Percentiles rank a stretch among this genome's conserved stretches.
phyloP scores from a whole-genome alignment of 2,797 vertebrate genomes.

The Cottoperca gobio region DNA sequence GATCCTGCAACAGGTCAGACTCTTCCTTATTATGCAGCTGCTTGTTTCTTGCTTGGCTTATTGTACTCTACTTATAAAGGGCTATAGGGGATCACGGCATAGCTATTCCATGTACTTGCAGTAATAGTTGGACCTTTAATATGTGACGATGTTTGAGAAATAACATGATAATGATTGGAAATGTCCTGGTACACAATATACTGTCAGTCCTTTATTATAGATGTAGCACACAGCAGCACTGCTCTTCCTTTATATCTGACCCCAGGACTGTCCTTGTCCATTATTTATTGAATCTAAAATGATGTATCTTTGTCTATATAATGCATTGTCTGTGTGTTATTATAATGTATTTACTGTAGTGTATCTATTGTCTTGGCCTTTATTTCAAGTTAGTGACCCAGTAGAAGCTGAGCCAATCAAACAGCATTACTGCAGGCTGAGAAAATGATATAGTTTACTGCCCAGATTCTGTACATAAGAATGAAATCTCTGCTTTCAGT shows the following conservation, averaged over 20 bases:
- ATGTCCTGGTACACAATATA: too few relatives aligned
- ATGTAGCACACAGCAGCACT: too few relatives aligned
- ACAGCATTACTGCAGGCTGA: neutral
- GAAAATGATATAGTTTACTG: neutral
- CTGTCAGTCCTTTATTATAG: too few relatives aligned
- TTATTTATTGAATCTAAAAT: neutral
- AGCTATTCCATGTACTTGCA: neutral
- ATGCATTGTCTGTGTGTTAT: neutral
- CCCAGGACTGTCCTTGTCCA: too few relatives aligned
- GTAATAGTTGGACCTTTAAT: neutral
- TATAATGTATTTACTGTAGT: neutral
- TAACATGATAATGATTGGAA: too few relatives aligned
- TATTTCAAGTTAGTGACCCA: neutral
- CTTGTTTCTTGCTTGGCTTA: neutral
- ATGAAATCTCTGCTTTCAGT: too few relatives aligned
- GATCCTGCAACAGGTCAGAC: slow-evolving; percentile 70
- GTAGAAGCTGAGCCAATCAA: neutral
- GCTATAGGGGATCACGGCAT: too few relatives aligned
- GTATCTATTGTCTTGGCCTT: neutral
- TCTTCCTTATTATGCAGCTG: neutral
- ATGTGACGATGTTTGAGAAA: neutral
- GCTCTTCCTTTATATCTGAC: too few relatives aligned
- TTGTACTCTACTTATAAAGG: neutral
- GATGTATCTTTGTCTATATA: neutral
- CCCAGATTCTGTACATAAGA: neutral